Evolutionary conservation across 2,797 vertebrate species (phyloP).

Genomic region (Chiloscyllium punctatum): DNA sequence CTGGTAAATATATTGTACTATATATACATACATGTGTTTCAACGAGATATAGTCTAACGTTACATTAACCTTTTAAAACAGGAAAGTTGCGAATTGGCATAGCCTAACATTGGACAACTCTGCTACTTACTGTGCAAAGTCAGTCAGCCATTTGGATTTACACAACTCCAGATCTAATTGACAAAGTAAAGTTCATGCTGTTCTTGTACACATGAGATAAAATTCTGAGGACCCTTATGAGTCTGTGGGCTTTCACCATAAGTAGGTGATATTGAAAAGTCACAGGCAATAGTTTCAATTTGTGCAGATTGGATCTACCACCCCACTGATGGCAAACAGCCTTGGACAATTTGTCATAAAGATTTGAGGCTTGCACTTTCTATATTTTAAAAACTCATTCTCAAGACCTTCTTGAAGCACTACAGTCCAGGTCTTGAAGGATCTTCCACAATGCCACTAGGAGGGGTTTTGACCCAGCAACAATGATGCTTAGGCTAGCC

Average conservation of each 20-base stretch:
- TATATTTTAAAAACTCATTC: neutral
- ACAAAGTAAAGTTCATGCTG: neutral
- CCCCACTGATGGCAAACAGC: neutral
- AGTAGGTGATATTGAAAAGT: neutral
- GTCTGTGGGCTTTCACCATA: neutral
- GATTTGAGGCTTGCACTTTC: neutral
- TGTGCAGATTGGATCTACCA: neutral
- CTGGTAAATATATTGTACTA: too few relatives aligned
- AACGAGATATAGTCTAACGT: neutral
- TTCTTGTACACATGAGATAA: neutral
- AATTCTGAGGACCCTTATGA: neutral
- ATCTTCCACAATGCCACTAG: neutral
- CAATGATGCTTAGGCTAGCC: neutral
- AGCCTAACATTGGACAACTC: neutral
- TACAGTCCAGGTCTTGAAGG: neutral
- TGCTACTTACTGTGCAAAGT: neutral
- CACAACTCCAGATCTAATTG: neutral
- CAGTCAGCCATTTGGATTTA: neutral
- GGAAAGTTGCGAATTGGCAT: neutral
- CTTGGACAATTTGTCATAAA: neutral
- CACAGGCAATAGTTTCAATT: neutral
- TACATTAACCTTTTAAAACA: neutral
- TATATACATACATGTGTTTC: too few relatives aligned
- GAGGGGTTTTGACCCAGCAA: neutral
- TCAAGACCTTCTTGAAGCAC: neutral